A percentile compares a stretch with the other conserved stretches of the same genome.
Evolutionary conservation across 2,113 vertebrate genomes (phyloP).

Genomic region (Neotragus moschatus): DNA sequence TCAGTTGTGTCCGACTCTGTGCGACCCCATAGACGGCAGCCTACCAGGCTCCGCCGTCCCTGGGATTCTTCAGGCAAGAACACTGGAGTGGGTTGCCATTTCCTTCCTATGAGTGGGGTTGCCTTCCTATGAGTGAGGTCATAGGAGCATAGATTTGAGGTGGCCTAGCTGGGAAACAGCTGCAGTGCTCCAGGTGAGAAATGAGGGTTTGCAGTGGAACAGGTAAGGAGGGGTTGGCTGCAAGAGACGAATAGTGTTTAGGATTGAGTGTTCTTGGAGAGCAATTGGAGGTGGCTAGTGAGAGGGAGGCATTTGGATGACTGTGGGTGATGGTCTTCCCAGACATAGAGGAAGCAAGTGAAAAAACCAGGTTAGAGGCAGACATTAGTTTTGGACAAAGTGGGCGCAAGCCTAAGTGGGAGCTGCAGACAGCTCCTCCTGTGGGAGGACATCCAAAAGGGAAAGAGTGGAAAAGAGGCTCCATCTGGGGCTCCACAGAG

Average conservation of each 20-base stretch:
- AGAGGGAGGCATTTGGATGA: neutral
- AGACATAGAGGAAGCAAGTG: neutral
- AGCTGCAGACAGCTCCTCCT: neutral
- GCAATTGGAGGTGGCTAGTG: neutral
- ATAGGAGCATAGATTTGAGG: neutral
- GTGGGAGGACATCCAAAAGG: neutral
- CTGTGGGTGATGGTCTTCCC: neutral
- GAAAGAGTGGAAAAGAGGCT: neutral
- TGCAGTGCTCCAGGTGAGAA: neutral
- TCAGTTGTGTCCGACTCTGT: too few relatives aligned
- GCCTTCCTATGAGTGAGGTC: neutral
- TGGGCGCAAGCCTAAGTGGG: neutral
- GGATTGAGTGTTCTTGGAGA: neutral
- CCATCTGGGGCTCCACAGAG: neutral
- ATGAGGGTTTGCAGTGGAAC: neutral
- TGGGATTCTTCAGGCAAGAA: too few relatives aligned
- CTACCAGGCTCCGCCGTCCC: too few relatives aligned
- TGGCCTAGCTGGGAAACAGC: neutral
- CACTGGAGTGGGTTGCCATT: too few relatives aligned
- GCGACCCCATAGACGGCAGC: too few relatives aligned
- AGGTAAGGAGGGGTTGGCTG: neutral
- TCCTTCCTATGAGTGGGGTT: too few relatives aligned
- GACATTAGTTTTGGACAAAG: neutral
- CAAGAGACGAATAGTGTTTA: neutral
- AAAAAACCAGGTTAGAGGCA: neutral